phyloP scores from a whole-genome alignment of 2,888 invertebrate genomes.

The Drosophila rellima region DNA sequence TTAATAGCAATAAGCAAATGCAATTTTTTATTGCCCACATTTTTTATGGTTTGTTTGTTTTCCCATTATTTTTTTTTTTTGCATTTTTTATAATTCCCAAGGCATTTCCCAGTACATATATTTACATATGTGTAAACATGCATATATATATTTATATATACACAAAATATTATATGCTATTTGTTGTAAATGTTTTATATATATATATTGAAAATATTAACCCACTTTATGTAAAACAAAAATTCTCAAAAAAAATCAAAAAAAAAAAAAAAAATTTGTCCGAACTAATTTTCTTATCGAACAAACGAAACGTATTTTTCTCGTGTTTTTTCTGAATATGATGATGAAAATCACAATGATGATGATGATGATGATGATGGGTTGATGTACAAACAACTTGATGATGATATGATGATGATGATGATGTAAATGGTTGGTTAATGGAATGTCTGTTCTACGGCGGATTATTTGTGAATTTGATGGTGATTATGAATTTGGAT shows the following conservation, averaged over 20 bases:
- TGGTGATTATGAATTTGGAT: conserved; percentile 45
- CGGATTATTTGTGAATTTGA: conserved; percentile 48
- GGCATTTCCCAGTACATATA: conserved; percentile 41
- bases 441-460: conserved; percentile 68
- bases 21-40: conserved; percentile 47
- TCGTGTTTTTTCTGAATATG: conserved; percentile 86
- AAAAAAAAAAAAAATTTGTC: conserved; percentile 84
- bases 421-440: conserved; percentile 67
- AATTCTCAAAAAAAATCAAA: conserved; percentile 46
- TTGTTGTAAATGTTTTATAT: conserved; percentile 72
- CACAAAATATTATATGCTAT: conserved; percentile 61
- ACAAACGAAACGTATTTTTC: conserved; percentile 87
- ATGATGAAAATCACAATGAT: conserved; percentile 86
- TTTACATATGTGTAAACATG: conserved; percentile 50
- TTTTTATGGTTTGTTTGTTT: conserved; percentile 55
- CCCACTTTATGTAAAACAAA: conserved; percentile 78
- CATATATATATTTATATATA: conserved; percentile 57
- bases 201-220: conserved; percentile 61
- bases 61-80: conserved; percentile 24
- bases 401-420: conserved; percentile 69
- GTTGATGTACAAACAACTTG: conserved; percentile 81
- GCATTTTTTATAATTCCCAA: conserved; percentile 36
- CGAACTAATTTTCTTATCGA: conserved; percentile 87
- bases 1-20: conserved; percentile 44
- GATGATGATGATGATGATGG: conserved; percentile 83